Conservation (phyloP, 1,140 invertebrate genomes). For the Brachystomella parvula region DNA sequence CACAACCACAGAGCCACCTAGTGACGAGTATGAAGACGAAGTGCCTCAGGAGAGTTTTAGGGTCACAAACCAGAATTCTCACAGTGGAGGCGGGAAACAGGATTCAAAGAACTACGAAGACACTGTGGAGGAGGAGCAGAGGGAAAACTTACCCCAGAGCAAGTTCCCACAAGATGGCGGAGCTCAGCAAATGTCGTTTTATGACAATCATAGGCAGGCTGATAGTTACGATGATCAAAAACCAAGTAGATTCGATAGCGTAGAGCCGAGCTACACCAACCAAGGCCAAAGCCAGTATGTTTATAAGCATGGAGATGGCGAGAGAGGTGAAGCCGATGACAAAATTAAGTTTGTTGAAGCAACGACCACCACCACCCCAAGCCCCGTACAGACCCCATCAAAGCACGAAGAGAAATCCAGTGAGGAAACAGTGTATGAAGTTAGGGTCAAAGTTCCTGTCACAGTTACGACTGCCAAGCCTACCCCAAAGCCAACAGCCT, state of each 20-base stretch:
- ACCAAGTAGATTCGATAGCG: background rate
- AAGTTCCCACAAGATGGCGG: background rate
- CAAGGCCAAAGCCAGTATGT: background rate
- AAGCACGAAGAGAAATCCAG: background rate
- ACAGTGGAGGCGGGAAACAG: background rate
- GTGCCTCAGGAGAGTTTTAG: background rate
- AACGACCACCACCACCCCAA: background rate
- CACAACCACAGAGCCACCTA: slow-evolving; percentile 2
- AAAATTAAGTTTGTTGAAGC: too few species aligned
- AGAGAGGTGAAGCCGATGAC: too few species aligned
- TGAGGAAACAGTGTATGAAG: slow-evolving; percentile 2
- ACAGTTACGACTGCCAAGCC: background rate
- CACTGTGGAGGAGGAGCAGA: slow-evolving; percentile 10
- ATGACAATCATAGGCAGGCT: background rate
- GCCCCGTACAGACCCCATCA: background rate
- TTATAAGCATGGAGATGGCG: background rate
- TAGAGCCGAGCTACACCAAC: background rate
- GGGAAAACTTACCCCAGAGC: background rate
- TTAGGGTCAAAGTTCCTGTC: background rate
- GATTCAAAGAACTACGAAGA: background rate
- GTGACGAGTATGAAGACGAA: slow-evolving; percentile 29
- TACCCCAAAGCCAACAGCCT: background rate
- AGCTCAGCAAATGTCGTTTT: background rate
- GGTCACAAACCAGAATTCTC: background rate
- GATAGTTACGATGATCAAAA: background rate